A percentile compares a stretch with the other conserved stretches of the same genome.
These are phyloP conservation scores for Stegostoma tigrinum DNA, from an alignment of 2,113 vertebrate genomes.

Conservation along the genomic window DNA sequence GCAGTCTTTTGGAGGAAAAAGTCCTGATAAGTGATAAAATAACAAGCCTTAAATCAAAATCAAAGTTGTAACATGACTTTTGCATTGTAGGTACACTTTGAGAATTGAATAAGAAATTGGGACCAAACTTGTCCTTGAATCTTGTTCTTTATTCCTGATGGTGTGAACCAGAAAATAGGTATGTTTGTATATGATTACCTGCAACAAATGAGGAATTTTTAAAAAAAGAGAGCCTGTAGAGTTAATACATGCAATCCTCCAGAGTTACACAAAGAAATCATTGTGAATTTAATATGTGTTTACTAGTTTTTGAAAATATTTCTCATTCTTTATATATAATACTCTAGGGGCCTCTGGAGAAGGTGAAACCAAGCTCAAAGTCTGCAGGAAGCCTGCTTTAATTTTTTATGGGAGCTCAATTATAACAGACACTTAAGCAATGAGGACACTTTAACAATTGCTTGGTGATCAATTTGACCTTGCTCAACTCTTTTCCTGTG, in stretches of 20 bases:
- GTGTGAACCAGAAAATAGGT: not conserved
- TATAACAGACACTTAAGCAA: conserved; percentile 4
- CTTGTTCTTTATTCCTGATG: not conserved
- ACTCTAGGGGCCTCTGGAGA: not conserved
- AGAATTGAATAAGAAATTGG: not conserved
- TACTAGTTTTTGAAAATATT: not conserved
- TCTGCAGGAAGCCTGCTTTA: not conserved
- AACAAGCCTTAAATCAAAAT: not conserved
- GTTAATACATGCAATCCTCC: conserved; percentile 4
- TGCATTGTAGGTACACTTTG: not conserved
- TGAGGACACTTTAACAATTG: not conserved
- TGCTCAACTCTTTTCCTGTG: not conserved
- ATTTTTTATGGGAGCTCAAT: not conserved
- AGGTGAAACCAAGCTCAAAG: not conserved
- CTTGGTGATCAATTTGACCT: not conserved
- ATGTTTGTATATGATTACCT: not conserved
- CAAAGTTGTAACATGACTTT: not conserved
- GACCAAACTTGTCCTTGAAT: not conserved
- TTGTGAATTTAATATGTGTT: not conserved
- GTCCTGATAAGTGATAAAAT: not conserved
- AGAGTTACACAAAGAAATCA: not conserved
- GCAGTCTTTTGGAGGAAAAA: not conserved
- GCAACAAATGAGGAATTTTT: not conserved
- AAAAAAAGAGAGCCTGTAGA: not conserved
- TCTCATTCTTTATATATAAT: conserved; percentile 1